These are phyloP conservation scores for Buathra laborator DNA, from an alignment of 2,888 invertebrate genomes.

Conservation along the genomic window DNA sequence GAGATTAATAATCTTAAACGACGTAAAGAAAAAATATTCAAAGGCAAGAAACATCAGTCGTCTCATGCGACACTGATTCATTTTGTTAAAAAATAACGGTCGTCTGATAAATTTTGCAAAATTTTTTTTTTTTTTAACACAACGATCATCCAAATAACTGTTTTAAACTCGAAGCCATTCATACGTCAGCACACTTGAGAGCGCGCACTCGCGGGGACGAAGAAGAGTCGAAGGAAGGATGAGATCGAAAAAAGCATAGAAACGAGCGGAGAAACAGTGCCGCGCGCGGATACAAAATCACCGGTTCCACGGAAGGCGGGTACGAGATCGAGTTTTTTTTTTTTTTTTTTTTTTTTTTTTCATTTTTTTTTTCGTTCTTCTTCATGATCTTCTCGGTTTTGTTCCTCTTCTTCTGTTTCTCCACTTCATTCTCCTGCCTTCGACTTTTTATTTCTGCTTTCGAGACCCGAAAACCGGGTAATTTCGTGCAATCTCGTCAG, in stretches of 20 bases:
- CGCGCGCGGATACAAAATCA: slow-evolving; percentile 38
- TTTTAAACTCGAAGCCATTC: slow-evolving; percentile 8
- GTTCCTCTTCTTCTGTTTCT: slow-evolving; percentile 12
- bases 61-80: background rate
- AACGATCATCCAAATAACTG: background rate
- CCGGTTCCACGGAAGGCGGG: slow-evolving; percentile 43
- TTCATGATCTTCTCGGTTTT: background rate
- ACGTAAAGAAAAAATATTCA: background rate
- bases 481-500: slow-evolving; percentile 79
- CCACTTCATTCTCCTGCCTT: slow-evolving; percentile 19
- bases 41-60: background rate
- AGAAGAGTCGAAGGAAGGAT: slow-evolving; percentile 15
- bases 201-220: slow-evolving; percentile 12
- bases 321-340: slow-evolving; percentile 27
- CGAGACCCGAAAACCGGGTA: slow-evolving; percentile 75
- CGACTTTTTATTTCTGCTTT: slow-evolving; percentile 48
- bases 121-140: background rate
- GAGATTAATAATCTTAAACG: too few relatives aligned
- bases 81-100: background rate
- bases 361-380: slow-evolving; percentile 12
- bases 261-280: slow-evolving; percentile 25
- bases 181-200: background rate
- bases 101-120: background rate
- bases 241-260: background rate
- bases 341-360: background rate